phyloP scores from a whole-genome alignment of 1,140 invertebrate species.

The Orchestia grillus region DNA sequence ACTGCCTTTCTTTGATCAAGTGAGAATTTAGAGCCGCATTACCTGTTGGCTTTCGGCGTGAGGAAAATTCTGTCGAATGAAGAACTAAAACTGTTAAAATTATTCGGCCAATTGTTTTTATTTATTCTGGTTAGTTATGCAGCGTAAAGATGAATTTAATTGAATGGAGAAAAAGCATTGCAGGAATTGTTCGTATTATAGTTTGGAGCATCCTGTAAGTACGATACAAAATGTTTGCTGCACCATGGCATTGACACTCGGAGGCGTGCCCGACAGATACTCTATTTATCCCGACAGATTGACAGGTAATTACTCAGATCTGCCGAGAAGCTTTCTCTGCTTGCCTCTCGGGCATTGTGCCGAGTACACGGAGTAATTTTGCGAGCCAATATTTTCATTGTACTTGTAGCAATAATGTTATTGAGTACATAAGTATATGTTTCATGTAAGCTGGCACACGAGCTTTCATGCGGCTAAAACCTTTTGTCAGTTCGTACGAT shows the following conservation, averaged over 20 bases:
- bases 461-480: background rate
- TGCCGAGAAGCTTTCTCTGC: background rate
- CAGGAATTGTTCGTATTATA: background rate
- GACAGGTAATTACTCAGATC: background rate
- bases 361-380: background rate
- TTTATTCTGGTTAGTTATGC: background rate
- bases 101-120: background rate
- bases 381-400: background rate
- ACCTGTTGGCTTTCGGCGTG: too few species aligned
- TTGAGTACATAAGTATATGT: background rate
- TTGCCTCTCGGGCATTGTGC: background rate
- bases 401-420: background rate
- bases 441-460: background rate
- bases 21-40: too few species aligned
- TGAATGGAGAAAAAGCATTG: background rate
- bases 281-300: background rate
- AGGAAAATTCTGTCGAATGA: background rate
- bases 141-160: too few species aligned
- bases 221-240: background rate
- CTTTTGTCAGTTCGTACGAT: too few species aligned
- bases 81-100: background rate
- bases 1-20: too few species aligned
- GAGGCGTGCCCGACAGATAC: background rate
- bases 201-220: background rate
- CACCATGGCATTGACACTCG: background rate